Evolutionary conservation across 2,113 vertebrate genomes (phyloP).

Genomic region (Vombatus ursinus): DNA sequence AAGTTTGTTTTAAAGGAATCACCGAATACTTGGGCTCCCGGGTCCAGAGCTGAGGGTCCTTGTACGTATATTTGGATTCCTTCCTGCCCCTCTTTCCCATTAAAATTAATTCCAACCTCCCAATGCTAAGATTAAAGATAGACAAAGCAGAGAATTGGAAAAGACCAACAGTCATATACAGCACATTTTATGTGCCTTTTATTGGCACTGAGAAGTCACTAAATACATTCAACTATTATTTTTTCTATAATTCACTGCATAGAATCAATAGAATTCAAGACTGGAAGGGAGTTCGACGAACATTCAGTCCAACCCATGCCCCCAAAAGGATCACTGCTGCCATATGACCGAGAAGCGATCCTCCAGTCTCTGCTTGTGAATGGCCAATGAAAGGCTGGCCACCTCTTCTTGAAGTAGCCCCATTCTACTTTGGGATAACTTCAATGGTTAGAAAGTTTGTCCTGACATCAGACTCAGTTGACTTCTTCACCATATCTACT

Average conservation of each 20-base stretch:
- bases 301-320: not conserved
- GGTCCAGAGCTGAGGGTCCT: not conserved
- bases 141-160: not conserved
- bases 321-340: not conserved
- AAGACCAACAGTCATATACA: not conserved
- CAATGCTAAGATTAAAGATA: not conserved
- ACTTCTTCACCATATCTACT: not conserved
- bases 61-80: not conserved
- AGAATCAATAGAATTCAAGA: conserved; percentile 21
- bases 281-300: not conserved
- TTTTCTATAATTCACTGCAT: conserved; percentile 18
- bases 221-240: conserved; percentile 18
- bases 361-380: not conserved
- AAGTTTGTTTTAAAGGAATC: not conserved
- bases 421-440: not conserved
- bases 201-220: conserved; percentile 6
- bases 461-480: not conserved
- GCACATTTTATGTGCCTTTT: not conserved
- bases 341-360: not conserved
- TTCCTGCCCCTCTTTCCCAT: not conserved
- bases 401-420: not conserved
- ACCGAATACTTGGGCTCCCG: not conserved
- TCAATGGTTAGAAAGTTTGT: not conserved
- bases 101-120: conserved; percentile 34
- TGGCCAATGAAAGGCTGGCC: not conserved